Evolutionary conservation across 2,888 invertebrate species (phyloP).

Genomic region (Dolichopus griseipennis): DNA sequence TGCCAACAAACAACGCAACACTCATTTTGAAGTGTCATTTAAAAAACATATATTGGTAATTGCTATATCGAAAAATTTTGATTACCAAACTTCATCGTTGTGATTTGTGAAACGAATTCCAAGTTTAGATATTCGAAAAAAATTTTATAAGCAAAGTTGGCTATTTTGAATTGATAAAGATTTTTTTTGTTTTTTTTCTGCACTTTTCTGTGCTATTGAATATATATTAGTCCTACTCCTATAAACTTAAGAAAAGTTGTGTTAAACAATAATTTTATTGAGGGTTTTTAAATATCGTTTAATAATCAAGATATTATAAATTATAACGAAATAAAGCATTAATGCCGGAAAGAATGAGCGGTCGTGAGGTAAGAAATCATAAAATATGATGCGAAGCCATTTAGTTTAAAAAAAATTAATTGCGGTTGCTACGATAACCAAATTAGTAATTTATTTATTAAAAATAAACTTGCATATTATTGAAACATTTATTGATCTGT

Average conservation of each 20-base stretch:
- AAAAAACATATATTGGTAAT: too few species aligned
- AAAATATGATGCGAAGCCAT: background rate
- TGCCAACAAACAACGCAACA: too few species aligned
- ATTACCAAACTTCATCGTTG: too few species aligned
- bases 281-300: background rate
- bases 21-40: too few species aligned
- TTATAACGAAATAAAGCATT: background rate
- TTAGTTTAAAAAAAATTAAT: background rate
- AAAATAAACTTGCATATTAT: background rate
- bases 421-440: slow-evolving; percentile 3
- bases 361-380: slow-evolving; percentile 30
- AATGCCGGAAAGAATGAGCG: slow-evolving; percentile 29
- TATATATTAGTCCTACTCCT: too few species aligned
- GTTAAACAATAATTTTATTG: background rate
- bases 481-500: background rate
- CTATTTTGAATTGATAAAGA: background rate
- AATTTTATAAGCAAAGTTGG: background rate
- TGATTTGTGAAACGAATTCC: too few species aligned
- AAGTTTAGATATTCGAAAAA: too few species aligned
- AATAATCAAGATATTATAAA: background rate
- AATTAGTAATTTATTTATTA: background rate
- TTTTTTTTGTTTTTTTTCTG: background rate
- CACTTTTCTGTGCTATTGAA: background rate
- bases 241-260: background rate
- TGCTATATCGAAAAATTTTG: too few species aligned